These are phyloP conservation scores for Rattus norvegicus DNA, from an alignment of 2,113 vertebrate genomes.

Conservation along the genomic window DNA sequence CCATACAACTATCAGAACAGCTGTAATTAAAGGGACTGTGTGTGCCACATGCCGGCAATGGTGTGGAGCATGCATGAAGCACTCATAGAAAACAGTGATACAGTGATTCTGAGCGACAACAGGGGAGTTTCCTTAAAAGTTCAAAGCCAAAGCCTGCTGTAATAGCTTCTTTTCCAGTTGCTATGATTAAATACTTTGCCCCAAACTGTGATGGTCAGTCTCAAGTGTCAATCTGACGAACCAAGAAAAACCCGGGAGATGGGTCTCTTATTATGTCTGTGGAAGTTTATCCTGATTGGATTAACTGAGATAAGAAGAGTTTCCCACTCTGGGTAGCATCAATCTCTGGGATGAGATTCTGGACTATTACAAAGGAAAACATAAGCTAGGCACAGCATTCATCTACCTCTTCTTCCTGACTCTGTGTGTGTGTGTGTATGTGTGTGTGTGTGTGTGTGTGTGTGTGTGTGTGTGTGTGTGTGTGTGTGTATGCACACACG, in stretches of 20 bases:
- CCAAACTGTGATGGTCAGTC: background rate
- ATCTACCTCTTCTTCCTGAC: background rate
- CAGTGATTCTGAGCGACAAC: background rate
- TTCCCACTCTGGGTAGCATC: background rate
- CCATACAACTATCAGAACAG: background rate
- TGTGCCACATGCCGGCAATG: rapidly evolving
- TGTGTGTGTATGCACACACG: no score
- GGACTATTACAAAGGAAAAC: background rate
- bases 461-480: no score
- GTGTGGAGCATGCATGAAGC: rapidly evolving
- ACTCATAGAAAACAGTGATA: no score
- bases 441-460: no score
- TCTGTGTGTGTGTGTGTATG: no score
- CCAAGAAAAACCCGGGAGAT: background rate
- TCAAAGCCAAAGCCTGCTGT: background rate
- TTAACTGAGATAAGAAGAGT: background rate
- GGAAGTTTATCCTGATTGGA: no score
- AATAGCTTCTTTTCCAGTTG: background rate
- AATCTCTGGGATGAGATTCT: background rate
- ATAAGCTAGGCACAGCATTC: no score
- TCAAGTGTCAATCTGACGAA: background rate
- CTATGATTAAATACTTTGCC: background rate
- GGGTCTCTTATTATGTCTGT: background rate
- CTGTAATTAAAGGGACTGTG: background rate
- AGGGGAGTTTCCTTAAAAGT: background rate